These are phyloP conservation scores for Furcifer pardalis DNA, from an alignment of 2,797 vertebrate genomes.

Conservation along the genomic window DNA sequence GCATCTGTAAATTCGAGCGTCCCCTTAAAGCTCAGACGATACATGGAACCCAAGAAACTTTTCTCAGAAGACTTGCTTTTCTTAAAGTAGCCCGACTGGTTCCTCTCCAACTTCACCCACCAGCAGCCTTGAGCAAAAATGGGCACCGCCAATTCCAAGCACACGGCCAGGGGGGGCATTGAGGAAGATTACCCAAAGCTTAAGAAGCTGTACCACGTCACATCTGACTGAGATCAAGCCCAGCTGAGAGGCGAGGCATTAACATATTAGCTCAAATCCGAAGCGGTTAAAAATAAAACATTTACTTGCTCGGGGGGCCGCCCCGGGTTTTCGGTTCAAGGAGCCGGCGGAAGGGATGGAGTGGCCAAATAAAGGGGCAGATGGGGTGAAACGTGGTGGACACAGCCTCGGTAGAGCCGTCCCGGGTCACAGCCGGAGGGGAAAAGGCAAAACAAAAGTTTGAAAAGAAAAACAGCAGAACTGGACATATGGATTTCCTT, in stretches of 20 bases:
- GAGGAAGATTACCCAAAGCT: neutral
- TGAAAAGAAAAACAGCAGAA: no score
- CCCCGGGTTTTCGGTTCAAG: neutral
- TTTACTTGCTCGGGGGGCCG: neutral
- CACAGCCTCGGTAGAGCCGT: no score
- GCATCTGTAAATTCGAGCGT: neutral
- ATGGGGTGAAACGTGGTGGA: neutral
- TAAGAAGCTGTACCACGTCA: neutral
- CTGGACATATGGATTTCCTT: no score
- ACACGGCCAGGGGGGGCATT: no score
- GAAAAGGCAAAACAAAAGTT: no score
- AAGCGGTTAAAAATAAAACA: constrained; percentile 16
- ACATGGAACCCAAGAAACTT: neutral
- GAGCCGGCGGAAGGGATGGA: no score
- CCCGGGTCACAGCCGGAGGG: no score
- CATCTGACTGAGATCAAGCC: neutral
- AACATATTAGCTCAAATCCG: constrained; percentile 13
- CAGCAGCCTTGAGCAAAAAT: neutral
- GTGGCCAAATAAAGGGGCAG: neutral
- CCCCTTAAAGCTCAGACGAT: neutral
- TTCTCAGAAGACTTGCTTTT: neutral
- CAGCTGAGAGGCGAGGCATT: neutral
- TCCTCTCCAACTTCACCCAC: neutral
- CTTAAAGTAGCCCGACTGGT: neutral
- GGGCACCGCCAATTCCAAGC: neutral